Evolutionary conservation across 2,113 vertebrate genomes (phyloP).

Genomic region (Orientallactaga bullata): DNA sequence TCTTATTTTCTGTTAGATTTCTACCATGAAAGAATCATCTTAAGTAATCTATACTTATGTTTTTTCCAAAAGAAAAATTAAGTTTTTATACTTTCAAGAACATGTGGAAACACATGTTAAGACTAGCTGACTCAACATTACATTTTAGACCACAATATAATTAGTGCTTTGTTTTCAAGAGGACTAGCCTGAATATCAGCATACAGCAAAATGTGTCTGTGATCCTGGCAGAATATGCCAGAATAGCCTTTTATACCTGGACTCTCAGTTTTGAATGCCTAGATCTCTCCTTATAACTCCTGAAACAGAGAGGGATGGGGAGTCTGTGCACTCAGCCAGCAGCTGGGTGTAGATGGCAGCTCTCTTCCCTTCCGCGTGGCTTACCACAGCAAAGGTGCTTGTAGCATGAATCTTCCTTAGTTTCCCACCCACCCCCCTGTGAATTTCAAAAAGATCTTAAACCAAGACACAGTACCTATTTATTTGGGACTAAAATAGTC

Average conservation of each 20-base stretch:
- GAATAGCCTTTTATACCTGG: not conserved
- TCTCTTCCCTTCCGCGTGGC: not conserved
- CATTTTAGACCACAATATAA: not conserved
- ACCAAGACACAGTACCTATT: not conserved
- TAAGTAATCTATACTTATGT: slow-evolving; percentile 14
- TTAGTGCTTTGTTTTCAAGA: not conserved
- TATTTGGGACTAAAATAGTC: not conserved
- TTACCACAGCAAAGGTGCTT: not conserved
- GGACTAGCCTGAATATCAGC: not conserved
- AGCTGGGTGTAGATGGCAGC: not conserved
- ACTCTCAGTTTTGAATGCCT: not conserved
- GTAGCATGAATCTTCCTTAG: not conserved
- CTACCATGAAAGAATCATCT: not conserved
- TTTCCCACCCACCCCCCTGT: not conserved
- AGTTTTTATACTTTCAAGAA: not conserved
- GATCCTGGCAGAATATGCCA: not conserved
- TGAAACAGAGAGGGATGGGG: not conserved
- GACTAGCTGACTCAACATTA: not conserved
- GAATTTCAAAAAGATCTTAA: slow-evolving; percentile 25
- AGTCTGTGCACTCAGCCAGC: not conserved
- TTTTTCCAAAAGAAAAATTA: not conserved
- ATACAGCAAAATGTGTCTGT: not conserved
- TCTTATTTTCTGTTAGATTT: slow-evolving; percentile 14
- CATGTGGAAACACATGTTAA: not conserved
- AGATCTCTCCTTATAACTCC: not conserved